Evolutionary conservation across 1,140 invertebrate species (phyloP).

Genomic region (Oreohelix idahoensis): DNA sequence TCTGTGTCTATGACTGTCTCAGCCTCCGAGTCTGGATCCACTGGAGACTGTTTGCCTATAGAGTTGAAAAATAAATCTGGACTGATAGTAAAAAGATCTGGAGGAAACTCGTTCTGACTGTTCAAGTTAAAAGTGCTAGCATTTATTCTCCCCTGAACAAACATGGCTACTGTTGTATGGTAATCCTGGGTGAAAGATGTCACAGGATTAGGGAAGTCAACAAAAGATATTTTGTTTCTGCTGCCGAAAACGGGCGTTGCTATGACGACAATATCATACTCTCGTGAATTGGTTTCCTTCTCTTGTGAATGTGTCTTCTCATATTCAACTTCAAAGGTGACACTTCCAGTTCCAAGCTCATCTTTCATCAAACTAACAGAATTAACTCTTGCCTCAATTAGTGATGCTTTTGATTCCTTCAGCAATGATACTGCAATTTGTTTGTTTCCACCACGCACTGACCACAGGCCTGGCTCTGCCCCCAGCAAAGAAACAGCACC

Average conservation of each 20-base stretch:
- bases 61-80: constrained; percentile 71
- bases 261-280: constrained; percentile 79
- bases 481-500: constrained; percentile 77
- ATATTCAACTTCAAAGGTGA: constrained; percentile 57
- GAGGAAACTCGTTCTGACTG: constrained; percentile 62
- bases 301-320: constrained; percentile 28
- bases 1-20: constrained; percentile 43
- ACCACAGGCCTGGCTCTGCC: constrained; percentile 76
- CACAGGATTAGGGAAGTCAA: constrained; percentile 68
- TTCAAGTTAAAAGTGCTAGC: constrained; percentile 73
- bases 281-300: constrained; percentile 40
- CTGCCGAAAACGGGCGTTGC: constrained; percentile 76
- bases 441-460: constrained; percentile 80
- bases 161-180: constrained; percentile 78
- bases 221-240: constrained; percentile 70
- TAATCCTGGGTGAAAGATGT: constrained; percentile 70
- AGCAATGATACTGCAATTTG: constrained; percentile 74
- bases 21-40: constrained; percentile 57
- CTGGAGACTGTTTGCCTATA: constrained; percentile 71
- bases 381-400: constrained; percentile 70
- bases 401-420: constrained; percentile 70
- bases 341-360: constrained; percentile 42
- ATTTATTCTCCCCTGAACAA: constrained; percentile 76
- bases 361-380: constrained; percentile 59
- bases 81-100: constrained; percentile 75